phyloP scores from a whole-genome alignment of 1,140 invertebrate genomes.

The Eurosta solidaginis region DNA sequence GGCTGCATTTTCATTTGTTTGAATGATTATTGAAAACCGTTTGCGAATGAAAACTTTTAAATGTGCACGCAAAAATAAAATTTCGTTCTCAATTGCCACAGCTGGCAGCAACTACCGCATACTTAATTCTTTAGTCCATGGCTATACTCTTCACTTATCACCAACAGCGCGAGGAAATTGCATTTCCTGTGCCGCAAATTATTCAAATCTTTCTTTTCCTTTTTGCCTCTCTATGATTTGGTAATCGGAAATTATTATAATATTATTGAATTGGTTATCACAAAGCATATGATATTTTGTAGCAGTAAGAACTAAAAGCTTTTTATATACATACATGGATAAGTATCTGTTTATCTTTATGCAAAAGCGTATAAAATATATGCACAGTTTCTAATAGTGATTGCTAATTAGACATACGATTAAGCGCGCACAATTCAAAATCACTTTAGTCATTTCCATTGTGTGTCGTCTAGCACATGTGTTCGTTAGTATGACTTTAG shows the following conservation, averaged over 20 bases:
- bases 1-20: too few relatives aligned
- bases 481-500: too few relatives aligned
- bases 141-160: neutral
- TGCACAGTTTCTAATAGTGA: neutral
- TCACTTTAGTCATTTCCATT: neutral
- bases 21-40: too few relatives aligned
- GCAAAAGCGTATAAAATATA: too few relatives aligned
- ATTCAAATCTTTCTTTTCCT: neutral
- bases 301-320: neutral
- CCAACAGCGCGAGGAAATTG: neutral
- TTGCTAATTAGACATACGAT: neutral
- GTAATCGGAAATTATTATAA: constrained; percentile 17
- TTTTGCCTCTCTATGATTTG: neutral
- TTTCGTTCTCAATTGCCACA: neutral
- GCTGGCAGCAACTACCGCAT: neutral
- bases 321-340: too few relatives aligned
- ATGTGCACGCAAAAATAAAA: neutral
- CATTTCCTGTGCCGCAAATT: neutral
- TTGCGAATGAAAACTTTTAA: too few relatives aligned
- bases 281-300: neutral
- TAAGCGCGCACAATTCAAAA: neutral
- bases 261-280: constrained; percentile 5
- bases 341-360: too few relatives aligned
- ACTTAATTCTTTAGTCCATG: neutral
- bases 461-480: too few relatives aligned